Base-by-base conservation (phyloP, 2,888 invertebrate genomes). In the Selenia dentaria region DNA sequence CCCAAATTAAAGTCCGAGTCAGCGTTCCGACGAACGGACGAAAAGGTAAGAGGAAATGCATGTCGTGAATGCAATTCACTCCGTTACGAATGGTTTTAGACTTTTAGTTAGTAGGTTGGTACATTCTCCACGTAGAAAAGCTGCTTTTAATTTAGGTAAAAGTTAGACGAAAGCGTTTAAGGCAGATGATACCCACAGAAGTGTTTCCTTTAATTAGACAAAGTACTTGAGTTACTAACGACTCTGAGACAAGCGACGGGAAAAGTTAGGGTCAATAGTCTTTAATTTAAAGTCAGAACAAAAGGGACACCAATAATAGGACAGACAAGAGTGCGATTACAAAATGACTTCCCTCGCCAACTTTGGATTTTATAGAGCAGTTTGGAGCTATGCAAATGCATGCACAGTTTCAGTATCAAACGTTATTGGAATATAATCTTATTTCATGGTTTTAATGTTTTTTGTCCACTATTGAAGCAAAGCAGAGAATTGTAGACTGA, bases 251-350 rank as follows among this genome's bases (percentile, higher is more conserved):
- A 50, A 52, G 37, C 48, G 57, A 62, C 60, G 57, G 71, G 73
- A 78, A 78, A 83, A 79, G 78, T 78, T 77, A 72, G 74, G 77
- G 76, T 77, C 78, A 75, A 77, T 74, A 78, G 74, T 79, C 81
- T 86, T 81, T 85, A 84, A 86, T 85, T 84, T 80, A 79, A 76
- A 80, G 71, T 70, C 63, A 52, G 76, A 69, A 81, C 79, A 83
- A 86, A 84, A 74, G 74, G 73, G 74, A 79, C 78, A 70, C 78
- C 78, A 76, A 81, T 82, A 80, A 80, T 80, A 76, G 74, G 63
- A 76, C 60, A 68, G 73, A 71, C 71, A 70, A 73, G 77, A 79
- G 72, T 62, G 70, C 74, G 74, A 81, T 79, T 81, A 79, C 74
- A 71, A 67, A 70, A 74, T 67, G 69, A 70, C 74, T 70, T 64